A percentile compares a stretch with the other conserved stretches of the same genome.
These are phyloP conservation scores for Rhopilema esculentum DNA, from an alignment of 30 jellyfish, hydroid and myxozoan genomes.

Conservation along the genomic window DNA sequence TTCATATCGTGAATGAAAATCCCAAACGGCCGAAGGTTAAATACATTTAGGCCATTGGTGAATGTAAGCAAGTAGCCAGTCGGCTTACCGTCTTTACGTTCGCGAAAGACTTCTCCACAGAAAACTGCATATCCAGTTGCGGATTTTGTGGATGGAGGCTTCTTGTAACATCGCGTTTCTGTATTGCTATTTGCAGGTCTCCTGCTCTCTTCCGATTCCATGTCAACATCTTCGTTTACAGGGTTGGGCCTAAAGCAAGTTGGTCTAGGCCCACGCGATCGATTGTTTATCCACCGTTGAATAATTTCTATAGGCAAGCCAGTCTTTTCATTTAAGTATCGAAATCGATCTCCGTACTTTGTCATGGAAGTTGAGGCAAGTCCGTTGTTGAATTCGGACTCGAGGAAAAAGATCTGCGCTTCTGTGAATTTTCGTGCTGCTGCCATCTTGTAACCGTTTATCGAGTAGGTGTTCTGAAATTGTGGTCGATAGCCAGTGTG, in stretches of 20 bases:
- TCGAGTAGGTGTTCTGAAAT: background rate
- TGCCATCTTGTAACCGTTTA: constrained; percentile 5
- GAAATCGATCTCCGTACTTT: background rate
- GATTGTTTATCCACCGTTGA: constrained; percentile 2
- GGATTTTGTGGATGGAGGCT: constrained; percentile 16
- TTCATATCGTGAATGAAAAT: background rate
- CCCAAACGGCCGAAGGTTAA: constrained; percentile 18
- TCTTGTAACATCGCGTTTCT: constrained; percentile 2
- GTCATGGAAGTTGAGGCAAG: constrained; percentile 16
- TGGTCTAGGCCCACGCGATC: constrained; percentile 23
- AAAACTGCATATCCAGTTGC: constrained; percentile 22
- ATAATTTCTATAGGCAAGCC: constrained; percentile 6
- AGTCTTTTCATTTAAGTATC: constrained; percentile 6
- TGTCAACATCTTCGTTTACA: background rate
- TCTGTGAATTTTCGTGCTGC: constrained; percentile 21
- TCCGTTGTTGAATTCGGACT: constrained; percentile 10
- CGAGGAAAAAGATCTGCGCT: constrained; percentile 21
- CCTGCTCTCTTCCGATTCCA: constrained; percentile 10
- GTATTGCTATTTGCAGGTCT: constrained; percentile 2
- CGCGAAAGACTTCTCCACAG: constrained; percentile 25
- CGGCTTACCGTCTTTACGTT: constrained; percentile 26
- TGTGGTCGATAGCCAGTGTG: background rate
- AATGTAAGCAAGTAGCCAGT: background rate
- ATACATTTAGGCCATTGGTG: constrained; percentile 8
- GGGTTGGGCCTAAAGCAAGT: constrained; percentile 15